phyloP scores from a whole-genome alignment of 2,888 invertebrate species.

The Xestoiulus laeticollis region DNA sequence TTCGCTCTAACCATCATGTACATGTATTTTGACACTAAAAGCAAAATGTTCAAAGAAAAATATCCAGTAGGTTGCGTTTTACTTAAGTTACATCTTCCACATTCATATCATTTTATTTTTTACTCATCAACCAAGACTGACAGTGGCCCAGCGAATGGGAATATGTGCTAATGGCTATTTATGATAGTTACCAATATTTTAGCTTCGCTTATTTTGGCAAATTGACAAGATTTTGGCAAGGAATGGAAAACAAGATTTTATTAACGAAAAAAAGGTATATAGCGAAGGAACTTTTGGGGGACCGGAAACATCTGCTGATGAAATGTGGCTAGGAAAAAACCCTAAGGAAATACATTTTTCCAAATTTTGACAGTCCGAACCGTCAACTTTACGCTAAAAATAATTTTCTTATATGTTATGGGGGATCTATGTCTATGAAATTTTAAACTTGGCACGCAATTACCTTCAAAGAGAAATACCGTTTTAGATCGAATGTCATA shows the following conservation, averaged over 20 bases:
- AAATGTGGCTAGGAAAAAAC: not conserved
- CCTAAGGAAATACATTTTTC: conserved; percentile 34
- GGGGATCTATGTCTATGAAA: not conserved
- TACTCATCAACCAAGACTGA: not conserved
- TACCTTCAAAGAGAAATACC: not conserved
- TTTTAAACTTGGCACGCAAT: conserved; percentile 6
- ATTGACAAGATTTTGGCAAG: not conserved
- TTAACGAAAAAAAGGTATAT: not conserved
- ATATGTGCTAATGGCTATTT: conserved; percentile 37
- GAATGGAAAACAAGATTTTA: not conserved
- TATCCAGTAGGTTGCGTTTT: conserved; percentile 18
- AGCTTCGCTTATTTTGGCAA: conserved; percentile 13
- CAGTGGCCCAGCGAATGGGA: not conserved
- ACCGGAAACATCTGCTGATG: conserved; percentile 32
- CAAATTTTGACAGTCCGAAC: conserved; percentile 37
- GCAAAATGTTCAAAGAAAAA: conserved; percentile 21
- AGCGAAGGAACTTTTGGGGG: not conserved
- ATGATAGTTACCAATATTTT: conserved; percentile 33
- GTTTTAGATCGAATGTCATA: not conserved
- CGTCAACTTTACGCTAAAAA: not conserved
- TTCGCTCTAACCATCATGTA: conserved; percentile 14
- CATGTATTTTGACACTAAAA: conserved; percentile 8
- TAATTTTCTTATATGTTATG: not conserved
- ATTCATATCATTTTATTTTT: conserved; percentile 4
- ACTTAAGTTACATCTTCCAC: not conserved